phyloP scores from a whole-genome alignment of 2,888 invertebrate species.

The Zygaena filipendulae region DNA sequence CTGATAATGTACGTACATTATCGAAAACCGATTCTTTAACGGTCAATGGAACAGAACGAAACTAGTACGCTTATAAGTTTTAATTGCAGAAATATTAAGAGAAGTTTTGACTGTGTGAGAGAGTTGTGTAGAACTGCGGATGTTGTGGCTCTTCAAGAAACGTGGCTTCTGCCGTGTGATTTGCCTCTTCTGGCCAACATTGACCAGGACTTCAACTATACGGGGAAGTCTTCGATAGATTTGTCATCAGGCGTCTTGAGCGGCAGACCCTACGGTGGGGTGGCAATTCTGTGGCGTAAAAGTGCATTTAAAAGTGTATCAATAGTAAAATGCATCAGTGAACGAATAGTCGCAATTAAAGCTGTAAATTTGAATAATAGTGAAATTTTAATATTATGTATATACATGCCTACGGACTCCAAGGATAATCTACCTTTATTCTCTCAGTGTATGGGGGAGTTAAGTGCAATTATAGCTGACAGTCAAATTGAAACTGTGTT shows the following conservation, averaged over 20 bases:
- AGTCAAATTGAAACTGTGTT: too few species aligned
- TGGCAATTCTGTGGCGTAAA: conserved; percentile 1
- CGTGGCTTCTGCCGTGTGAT: conserved; percentile 1
- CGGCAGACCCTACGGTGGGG: conserved; percentile 4
- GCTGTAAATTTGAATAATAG: too few species aligned
- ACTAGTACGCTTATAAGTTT: background rate
- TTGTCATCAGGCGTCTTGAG: conserved; percentile 2
- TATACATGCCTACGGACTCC: too few species aligned
- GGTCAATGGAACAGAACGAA: background rate
- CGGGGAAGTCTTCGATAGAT: conserved; percentile 5
- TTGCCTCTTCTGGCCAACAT: background rate
- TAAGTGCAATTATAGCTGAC: too few species aligned
- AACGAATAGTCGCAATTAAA: background rate
- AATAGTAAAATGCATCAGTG: background rate
- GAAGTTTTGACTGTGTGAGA: background rate
- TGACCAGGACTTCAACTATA: conserved; percentile 1
- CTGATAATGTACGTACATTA: too few species aligned
- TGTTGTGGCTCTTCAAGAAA: too few species aligned
- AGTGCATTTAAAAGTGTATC: background rate
- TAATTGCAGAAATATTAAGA: conserved; percentile 4
- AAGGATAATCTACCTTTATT: too few species aligned
- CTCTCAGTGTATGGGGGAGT: too few species aligned
- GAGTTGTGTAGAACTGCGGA: background rate
- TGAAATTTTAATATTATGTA: too few species aligned
- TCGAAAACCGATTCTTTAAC: too few species aligned